Evolutionary conservation across 2,888 invertebrate species (phyloP), one percentile per base, ranked within the genome.

Genomic region (Nephrotoma appendiculata): DNA sequence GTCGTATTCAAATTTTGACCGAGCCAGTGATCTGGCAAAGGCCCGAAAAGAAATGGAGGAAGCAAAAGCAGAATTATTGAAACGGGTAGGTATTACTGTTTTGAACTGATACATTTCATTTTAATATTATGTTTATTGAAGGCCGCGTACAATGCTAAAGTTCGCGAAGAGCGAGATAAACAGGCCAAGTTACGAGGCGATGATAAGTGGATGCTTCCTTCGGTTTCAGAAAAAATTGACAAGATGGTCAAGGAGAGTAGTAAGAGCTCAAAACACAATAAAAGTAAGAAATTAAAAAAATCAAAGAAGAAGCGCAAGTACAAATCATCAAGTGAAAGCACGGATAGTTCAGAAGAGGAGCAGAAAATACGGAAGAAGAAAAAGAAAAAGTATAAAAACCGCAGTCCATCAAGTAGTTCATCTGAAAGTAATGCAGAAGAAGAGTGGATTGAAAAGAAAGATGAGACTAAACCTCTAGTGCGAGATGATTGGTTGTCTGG

Each of bases 401-500:
- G 88, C 5, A 88, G 88, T 41, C 88, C 88, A 84, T 88, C 88
- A 19, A 88, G 88, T 41, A 89, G 88, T 87, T 89, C 89, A 52
- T 89, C 89, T 6, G 88, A 87, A 86, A 57, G 86, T 5, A 48
- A 86, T 4, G 15, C 86, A 3, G 89, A 92, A 84, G 93, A 93
- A 88, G 93, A 93, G 90, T 95, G 95, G 95, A 92, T 95, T 6
- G 95, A 95, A 90, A 94, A 93, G 88, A 88, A 89, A 86, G 86
- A n/a, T 45, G 87, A 86, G 52, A 87, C 87, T 86, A 86, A 88
- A 87, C 85, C 88, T 1, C 4, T 89, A 6, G 90, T 93, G 89
- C 93, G 96, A 87, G 96, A 97, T 86, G 94, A 95, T 89, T 97
- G 97, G 97, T 96, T 97, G 96, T 94, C 94, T 48, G 92, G 95